phyloP scores from a whole-genome alignment of 2,113 vertebrate species.

The Sander lucioperca region DNA sequence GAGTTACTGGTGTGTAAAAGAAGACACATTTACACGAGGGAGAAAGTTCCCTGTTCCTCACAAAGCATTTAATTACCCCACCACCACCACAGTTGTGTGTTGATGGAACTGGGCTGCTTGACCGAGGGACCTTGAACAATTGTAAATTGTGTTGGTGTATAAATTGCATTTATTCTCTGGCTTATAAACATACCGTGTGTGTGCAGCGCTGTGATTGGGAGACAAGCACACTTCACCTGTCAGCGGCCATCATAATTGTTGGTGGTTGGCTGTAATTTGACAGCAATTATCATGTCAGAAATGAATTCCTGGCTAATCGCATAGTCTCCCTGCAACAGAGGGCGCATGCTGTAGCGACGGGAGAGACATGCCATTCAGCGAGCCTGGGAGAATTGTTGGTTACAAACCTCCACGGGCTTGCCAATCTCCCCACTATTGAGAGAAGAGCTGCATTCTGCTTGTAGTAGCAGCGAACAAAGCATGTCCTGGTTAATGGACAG shows the following conservation, averaged over 20 bases:
- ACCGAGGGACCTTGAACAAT: constrained; percentile 51
- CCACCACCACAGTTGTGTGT: constrained; percentile 33
- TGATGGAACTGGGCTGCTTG: constrained; percentile 37
- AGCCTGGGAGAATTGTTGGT: constrained; percentile 31
- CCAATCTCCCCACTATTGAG: constrained; percentile 41
- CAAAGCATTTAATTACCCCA: constrained; percentile 54
- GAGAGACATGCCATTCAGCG: constrained; percentile 22
- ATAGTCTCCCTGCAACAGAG: constrained; percentile 41
- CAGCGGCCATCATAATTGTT: constrained; percentile 66
- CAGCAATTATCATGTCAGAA: constrained; percentile 68
- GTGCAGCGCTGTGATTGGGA: background rate
- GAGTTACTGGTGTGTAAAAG: constrained; percentile 39
- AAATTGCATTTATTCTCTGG: background rate
- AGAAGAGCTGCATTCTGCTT: constrained; percentile 20
- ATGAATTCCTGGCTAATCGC: constrained; percentile 56
- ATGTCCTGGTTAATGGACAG: constrained; percentile 33
- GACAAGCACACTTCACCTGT: constrained; percentile 52
- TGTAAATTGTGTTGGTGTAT: constrained; percentile 16
- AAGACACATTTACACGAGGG: constrained; percentile 40
- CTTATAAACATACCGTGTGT: background rate
- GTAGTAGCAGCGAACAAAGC: constrained; percentile 40
- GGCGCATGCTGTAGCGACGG: background rate
- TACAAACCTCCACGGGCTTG: constrained; percentile 52
- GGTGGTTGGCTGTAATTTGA: constrained; percentile 73
- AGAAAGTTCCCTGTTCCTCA: constrained; percentile 33